Evolutionary conservation across 2,797 vertebrate species (phyloP), one percentile per base, ranked within the genome.

Genomic region (Channa striata): DNA sequence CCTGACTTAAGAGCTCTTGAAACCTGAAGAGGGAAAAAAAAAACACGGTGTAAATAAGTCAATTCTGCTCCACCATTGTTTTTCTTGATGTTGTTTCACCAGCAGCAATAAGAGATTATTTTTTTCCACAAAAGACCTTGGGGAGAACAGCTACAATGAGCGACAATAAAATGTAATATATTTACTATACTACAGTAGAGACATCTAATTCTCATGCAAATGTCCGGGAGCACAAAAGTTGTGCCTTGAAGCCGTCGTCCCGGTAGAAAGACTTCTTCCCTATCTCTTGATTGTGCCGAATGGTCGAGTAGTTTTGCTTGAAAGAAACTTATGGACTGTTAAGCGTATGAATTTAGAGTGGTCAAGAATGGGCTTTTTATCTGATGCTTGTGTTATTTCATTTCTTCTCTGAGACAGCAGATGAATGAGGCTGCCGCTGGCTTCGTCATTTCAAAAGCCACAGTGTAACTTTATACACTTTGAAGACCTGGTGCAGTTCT

Each of bases 1-100:
- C 33, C 25, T 48, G 40, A 62, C 20, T 44, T 17, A 49, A 76
- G 72, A 59, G 58, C 48, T 86, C 59, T 80, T 2, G 0, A 64
- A 66, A 44, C 11, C 43, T 50, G 42, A 72, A 43, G 25, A 30
- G 17, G 59, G 36, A 42, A 40, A 46, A 49, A 68, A 42, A 39
- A 43, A 30, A 16, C 13, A 51, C 49, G 40, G 16, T 6, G 44
- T 64, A 23, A 58, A 51, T 37, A 21, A 39, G 30, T 51, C 57
- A 36, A 11, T 50, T 10, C 17, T 37, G 63, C 50, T 64, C 17
- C 10, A 16, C 8, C 34, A 23, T 25, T 56, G 34, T 42, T 62
- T 57, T 12, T 34, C 13, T 43, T 54, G 1, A 11, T 49, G 23
- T 10, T 56, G 8, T 39, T 51, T 72, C 23, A 46, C 36, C 36